Conservation (phyloP, 2,113 vertebrate genomes). For the Pelmatolapia mariae region DNA sequence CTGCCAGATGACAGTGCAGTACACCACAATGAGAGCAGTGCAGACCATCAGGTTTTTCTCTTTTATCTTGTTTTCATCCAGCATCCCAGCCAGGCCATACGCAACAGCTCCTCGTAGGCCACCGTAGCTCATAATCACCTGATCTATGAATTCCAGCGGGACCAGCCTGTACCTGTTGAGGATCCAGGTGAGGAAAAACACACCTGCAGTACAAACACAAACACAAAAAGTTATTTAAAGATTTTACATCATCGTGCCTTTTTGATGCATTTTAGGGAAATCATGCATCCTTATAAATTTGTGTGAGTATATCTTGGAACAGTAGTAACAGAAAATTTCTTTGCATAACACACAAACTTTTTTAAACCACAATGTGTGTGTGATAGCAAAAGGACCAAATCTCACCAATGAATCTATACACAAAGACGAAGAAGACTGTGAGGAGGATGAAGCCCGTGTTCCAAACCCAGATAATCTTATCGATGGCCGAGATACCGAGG, state of each 20-base stretch:
- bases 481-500: no score
- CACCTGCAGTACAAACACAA: conserved; percentile 68
- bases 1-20: conserved; percentile 68
- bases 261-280: background rate
- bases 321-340: background rate
- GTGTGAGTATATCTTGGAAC: background rate
- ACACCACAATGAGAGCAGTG: background rate
- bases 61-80: accelerated
- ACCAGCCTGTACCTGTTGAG: conserved; percentile 88
- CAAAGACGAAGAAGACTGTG: conserved; percentile 87
- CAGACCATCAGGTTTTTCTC: background rate
- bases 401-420: conserved; percentile 93
- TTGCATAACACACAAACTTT: background rate
- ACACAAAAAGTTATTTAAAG: background rate
- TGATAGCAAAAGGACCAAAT: background rate
- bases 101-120: no score
- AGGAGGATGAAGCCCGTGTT: conserved; percentile 93
- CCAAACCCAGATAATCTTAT: no score
- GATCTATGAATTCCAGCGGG: conserved; percentile 85
- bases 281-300: background rate
- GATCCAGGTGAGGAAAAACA: conserved; percentile 87
- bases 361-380: background rate
- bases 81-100: background rate
- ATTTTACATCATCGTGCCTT: background rate
- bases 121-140: conserved; percentile 92